phyloP scores from a whole-genome alignment of 2,113 vertebrate species.

The Strix uralensis region DNA sequence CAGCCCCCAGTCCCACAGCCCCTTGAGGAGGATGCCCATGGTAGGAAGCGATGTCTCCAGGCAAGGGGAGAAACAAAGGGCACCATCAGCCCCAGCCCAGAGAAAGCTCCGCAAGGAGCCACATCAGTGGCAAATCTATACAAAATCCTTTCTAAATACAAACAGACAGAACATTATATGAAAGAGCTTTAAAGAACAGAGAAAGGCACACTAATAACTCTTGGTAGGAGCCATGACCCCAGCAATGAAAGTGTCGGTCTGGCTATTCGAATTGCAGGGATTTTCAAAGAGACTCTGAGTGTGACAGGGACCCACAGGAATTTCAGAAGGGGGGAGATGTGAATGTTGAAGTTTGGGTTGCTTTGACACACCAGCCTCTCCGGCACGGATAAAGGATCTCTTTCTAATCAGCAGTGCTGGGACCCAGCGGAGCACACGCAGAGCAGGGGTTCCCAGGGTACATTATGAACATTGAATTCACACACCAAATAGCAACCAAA shows the following conservation, averaged over 20 bases:
- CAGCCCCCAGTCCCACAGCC: background rate
- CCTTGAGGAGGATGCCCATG: accelerated
- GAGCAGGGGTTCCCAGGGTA: background rate
- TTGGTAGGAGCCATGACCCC: background rate
- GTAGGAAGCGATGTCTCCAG: background rate
- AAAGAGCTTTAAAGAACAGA: background rate
- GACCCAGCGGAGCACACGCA: background rate
- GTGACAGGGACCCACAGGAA: background rate
- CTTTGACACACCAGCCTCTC: background rate
- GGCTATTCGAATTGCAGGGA: background rate
- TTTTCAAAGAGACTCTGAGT: background rate
- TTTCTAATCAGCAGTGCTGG: constrained; percentile 13
- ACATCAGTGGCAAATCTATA: background rate
- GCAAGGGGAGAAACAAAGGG: background rate
- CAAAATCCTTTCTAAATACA: constrained; percentile 2
- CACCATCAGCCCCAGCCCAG: background rate
- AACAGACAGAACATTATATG: background rate
- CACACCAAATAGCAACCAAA: background rate
- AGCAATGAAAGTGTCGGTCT: background rate
- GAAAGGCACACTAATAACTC: background rate
- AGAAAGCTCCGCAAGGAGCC: background rate
- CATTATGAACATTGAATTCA: constrained; percentile 9
- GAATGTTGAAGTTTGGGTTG: background rate
- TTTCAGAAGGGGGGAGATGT: background rate
- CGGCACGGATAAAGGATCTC: background rate